Conservation (phyloP, 2,888 invertebrate species). For the Galerucella pusilla region DNA sequence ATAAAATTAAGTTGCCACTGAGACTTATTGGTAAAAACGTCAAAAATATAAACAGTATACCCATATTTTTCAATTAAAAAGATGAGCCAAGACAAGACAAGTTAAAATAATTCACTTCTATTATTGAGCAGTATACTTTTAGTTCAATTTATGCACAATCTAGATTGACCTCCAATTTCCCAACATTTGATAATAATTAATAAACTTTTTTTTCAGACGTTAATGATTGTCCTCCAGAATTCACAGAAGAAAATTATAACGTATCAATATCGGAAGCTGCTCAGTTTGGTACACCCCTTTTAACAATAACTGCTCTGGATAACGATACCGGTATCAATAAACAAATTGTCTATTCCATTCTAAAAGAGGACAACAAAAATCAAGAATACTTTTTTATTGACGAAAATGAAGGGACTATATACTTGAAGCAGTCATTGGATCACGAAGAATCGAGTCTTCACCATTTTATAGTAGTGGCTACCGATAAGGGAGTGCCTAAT, state of each 20-base stretch:
- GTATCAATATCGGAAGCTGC: conserved; percentile 86
- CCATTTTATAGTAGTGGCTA: conserved; percentile 83
- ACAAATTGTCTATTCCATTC: conserved; percentile 72
- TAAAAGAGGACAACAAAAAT: conserved; percentile 70
- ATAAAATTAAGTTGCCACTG: no score
- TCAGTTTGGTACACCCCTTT: conserved; percentile 77
- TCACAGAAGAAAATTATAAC: conserved; percentile 81
- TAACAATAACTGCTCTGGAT: conserved; percentile 80
- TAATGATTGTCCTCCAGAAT: conserved; percentile 91
- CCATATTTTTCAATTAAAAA: no score
- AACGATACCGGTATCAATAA: conserved; percentile 75
- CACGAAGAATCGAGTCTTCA: conserved; percentile 79
- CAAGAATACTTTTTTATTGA: conserved; percentile 83
- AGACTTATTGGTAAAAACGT: no score
- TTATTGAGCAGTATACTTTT: no score
- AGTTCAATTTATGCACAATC: no score
- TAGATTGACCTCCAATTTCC: no score
- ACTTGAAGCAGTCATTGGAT: conserved; percentile 82
- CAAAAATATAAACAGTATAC: no score
- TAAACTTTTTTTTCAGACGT: conserved; percentile 70
- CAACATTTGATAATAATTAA: no score
- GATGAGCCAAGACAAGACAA: no score
- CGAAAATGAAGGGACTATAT: conserved; percentile 79
- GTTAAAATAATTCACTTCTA: no score
- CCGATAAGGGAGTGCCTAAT: conserved; percentile 86